Percentiles rank a stretch among this genome's conserved stretches.
These are phyloP conservation scores for Allolobophora icterica DNA, from an alignment of 2,888 invertebrate species.

Conservation along the genomic window DNA sequence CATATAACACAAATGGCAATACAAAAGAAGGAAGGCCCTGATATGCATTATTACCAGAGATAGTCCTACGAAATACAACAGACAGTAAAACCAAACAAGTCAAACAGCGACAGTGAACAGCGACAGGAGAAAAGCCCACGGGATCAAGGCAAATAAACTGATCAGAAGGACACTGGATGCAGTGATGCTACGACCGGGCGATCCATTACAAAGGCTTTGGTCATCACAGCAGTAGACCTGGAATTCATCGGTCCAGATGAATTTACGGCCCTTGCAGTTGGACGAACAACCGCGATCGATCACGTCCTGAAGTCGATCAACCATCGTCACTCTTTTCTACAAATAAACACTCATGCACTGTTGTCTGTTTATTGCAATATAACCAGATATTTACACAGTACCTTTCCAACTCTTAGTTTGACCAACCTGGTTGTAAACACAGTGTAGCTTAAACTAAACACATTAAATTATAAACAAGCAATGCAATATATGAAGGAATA, in stretches of 20 bases:
- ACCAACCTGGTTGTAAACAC: too few relatives aligned
- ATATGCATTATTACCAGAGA: not conserved
- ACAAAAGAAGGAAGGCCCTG: not conserved
- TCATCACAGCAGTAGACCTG: constrained; percentile 48
- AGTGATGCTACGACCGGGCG: constrained; percentile 29
- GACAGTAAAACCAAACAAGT: not conserved
- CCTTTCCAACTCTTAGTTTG: not conserved
- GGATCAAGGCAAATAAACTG: not conserved
- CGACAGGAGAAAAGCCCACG: not conserved
- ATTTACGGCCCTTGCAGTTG: constrained; percentile 45
- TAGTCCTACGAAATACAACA: not conserved
- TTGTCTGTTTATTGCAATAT: not conserved
- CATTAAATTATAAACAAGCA: too few relatives aligned
- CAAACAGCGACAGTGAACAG: not conserved
- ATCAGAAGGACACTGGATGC: not conserved
- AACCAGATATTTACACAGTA: too few relatives aligned
- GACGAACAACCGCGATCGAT: constrained; percentile 50
- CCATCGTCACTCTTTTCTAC: constrained; percentile 45
- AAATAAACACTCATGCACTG: not conserved
- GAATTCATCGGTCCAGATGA: constrained; percentile 51
- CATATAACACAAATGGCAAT: not conserved
- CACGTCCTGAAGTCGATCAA: constrained; percentile 47
- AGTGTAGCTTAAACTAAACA: too few relatives aligned
- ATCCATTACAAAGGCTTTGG: constrained; percentile 41
- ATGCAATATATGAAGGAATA: too few relatives aligned